These are phyloP conservation scores for Trinorchestia longiramus DNA, from an alignment of 1,140 invertebrate genomes.

Conservation along the genomic window DNA sequence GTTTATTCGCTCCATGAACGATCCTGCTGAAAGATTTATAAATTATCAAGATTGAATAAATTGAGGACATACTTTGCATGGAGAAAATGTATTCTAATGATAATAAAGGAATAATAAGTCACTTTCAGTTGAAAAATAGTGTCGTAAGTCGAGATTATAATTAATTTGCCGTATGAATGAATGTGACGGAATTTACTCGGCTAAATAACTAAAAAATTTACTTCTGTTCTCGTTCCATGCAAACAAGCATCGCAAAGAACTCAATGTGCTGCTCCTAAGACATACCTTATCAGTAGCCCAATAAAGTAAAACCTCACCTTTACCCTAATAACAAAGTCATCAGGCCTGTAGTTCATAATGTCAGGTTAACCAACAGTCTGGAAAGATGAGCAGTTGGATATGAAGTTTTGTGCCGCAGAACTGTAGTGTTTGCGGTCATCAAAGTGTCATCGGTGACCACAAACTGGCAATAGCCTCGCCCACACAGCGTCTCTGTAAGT, in stretches of 20 bases:
- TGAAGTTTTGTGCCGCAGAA: background rate
- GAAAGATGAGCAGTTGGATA: background rate
- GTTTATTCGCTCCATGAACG: too few relatives aligned
- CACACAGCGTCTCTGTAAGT: background rate
- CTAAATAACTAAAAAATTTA: background rate
- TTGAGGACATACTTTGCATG: too few relatives aligned
- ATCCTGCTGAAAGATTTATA: too few relatives aligned
- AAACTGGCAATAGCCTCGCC: background rate
- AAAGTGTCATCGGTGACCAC: background rate
- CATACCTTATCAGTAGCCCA: background rate
- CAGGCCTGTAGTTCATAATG: background rate
- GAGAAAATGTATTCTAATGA: too few relatives aligned
- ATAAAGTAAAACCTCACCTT: background rate
- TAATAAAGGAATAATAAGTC: too few relatives aligned
- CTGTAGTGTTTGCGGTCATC: background rate
- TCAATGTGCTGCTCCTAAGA: background rate
- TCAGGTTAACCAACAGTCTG: background rate
- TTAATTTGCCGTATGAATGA: background rate
- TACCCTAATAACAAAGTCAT: background rate
- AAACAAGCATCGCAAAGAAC: background rate
- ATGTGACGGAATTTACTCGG: background rate
- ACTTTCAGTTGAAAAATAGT: too few relatives aligned
- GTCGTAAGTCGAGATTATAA: too few relatives aligned
- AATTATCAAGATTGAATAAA: too few relatives aligned
- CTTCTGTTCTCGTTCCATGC: background rate